These are phyloP conservation scores for Bettongia penicillata DNA, from an alignment of 2,113 vertebrate species.

Conservation along the genomic window DNA sequence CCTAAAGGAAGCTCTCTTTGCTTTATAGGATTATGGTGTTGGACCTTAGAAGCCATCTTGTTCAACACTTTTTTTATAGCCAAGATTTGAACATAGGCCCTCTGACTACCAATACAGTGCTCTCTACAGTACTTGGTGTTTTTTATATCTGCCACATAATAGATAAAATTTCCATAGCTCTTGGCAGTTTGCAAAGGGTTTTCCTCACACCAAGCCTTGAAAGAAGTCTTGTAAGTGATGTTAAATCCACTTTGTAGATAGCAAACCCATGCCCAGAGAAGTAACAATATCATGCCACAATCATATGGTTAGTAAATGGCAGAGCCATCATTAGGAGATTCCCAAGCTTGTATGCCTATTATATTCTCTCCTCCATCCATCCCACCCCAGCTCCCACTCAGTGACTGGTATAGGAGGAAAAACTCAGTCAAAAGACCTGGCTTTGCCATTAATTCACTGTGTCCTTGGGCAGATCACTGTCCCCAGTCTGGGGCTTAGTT, in stretches of 20 bases:
- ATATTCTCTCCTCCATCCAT: too few species aligned
- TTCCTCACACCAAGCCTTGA: background rate
- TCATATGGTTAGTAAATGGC: background rate
- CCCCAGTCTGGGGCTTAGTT: background rate
- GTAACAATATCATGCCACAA: background rate
- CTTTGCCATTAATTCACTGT: background rate
- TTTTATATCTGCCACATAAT: background rate
- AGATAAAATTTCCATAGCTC: background rate
- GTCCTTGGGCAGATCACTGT: background rate
- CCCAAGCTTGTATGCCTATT: background rate
- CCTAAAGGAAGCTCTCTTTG: background rate
- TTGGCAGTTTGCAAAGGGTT: background rate
- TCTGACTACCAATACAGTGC: background rate
- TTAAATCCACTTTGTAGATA: background rate
- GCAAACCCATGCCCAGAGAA: background rate
- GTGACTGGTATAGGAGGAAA: background rate
- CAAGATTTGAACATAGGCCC: background rate
- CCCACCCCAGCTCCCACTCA: background rate
- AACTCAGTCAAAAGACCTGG: background rate
- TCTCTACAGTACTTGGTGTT: background rate
- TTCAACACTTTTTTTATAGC: background rate
- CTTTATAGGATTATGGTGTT: background rate
- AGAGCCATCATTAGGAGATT: background rate
- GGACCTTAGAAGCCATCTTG: background rate
- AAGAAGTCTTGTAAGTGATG: background rate